Evolutionary conservation across 2,113 vertebrate genomes (phyloP).

Genomic region (Elanus axillaris): DNA sequence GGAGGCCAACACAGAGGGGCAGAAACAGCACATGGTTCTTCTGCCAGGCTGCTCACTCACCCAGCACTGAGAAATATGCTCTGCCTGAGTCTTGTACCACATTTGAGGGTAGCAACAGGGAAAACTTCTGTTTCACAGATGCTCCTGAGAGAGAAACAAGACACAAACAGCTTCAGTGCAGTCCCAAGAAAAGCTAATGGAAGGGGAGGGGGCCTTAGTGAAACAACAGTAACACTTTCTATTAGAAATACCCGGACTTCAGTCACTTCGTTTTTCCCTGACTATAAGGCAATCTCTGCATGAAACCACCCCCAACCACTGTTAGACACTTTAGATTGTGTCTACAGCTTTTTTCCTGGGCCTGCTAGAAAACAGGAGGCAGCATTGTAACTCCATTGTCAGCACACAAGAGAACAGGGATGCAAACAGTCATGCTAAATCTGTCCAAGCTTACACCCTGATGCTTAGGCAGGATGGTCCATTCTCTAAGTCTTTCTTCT

Average conservation of each 20-base stretch:
- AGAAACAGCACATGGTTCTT: background rate
- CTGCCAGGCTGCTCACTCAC: conserved; percentile 50
- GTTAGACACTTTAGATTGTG: background rate
- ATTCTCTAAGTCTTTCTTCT: background rate
- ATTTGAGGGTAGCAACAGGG: conserved; percentile 57
- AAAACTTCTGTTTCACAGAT: conserved; percentile 1
- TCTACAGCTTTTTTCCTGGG: background rate
- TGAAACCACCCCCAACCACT: background rate
- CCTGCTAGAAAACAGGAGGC: background rate
- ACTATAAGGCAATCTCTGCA: background rate
- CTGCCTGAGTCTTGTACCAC: conserved; percentile 66
- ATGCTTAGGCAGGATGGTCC: background rate
- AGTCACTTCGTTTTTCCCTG: background rate
- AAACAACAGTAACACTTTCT: background rate
- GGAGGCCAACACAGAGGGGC: background rate
- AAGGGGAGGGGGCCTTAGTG: background rate
- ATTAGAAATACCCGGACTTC: background rate
- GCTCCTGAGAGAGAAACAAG: conserved; percentile 42
- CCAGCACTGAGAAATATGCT: conserved; percentile 69
- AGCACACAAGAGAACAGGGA: background rate
- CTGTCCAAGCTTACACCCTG: background rate
- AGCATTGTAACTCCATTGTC: background rate
- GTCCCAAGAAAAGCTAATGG: background rate
- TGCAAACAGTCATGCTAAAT: background rate
- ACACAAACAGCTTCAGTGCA: background rate